Evolutionary conservation across 2,888 invertebrate species (phyloP), one percentile per base, ranked within the genome.

Genomic region (Cosmopolites sordidus): DNA sequence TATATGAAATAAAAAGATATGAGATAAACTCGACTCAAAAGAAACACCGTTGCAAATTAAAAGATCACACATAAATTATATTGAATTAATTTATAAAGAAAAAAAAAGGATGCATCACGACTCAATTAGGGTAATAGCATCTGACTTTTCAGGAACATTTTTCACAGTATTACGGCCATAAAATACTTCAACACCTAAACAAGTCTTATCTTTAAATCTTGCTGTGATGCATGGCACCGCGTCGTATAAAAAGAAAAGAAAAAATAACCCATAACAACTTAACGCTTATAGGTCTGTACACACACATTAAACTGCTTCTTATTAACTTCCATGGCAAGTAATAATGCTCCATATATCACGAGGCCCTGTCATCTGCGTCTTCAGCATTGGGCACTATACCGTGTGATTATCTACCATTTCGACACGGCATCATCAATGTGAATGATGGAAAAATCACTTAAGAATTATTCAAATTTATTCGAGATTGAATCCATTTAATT

Each of bases 331-430:
- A 43, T 30, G 51, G 50, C 51, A 46, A 52, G 49, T 56, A 56
- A 56, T 52, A 29, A 43, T 48, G 44, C 52, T 47, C 45, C 40
- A 56, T 56, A 56, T 56, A 52, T 56, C 48, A 56, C 48, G 43
- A 30, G 27, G 51, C 15, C 41, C 51, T 52, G 56, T 56, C 56
- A 52, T 51, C 56, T 37, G 30, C 27, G 42, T 51, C 29, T 40
- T 38, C 44, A 51, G 39, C 33, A 18, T 30, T 43, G 38, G 22
- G 45, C 49, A 41, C 38, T 42, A 38, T 56, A 56, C 51, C 48
- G 49, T 56, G 29, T 56, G 48, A 56, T 56, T 56, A 56, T 56
- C 51, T 48, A 51, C 47, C 51, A 56, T 56, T 56, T 51, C 8
- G 47, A 46, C 43, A 43, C 44, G 40, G 45, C 48, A 27, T 43